Conservation (phyloP, 2,797 vertebrate species). For the Pseudomugil gertrudae region DNA sequence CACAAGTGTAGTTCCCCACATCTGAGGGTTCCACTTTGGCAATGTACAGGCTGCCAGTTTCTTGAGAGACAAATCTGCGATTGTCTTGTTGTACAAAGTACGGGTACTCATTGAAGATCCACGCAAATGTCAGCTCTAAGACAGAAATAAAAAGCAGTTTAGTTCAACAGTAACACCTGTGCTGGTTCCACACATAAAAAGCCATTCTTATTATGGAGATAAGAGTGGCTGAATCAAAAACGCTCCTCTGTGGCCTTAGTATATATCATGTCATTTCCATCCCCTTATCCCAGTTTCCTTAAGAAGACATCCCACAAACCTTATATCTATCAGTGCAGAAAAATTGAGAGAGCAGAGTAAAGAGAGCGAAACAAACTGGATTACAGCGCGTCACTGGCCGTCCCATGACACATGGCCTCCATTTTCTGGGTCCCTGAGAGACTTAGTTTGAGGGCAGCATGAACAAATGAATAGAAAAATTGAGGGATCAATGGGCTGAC, state of each 20-base stretch:
- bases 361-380: slow-evolving; percentile 81
- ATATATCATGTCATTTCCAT: slow-evolving; percentile 27
- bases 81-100: slow-evolving; percentile 92
- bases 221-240: slow-evolving; percentile 12
- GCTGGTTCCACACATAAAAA: slow-evolving; percentile 17
- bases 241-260: slow-evolving; percentile 23
- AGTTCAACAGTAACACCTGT: background rate
- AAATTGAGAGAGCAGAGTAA: slow-evolving; percentile 64
- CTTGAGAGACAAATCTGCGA: slow-evolving; percentile 92
- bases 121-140: slow-evolving; percentile 88
- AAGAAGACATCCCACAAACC: slow-evolving; percentile 45
- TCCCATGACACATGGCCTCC: slow-evolving; percentile 74
- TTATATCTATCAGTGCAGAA: slow-evolving; percentile 59
- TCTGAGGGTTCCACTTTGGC: slow-evolving; percentile 93
- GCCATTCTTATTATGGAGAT: background rate
- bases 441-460: slow-evolving; percentile 43
- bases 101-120: slow-evolving; percentile 96
- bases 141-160: slow-evolving; percentile 20
- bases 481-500: slow-evolving; percentile 34
- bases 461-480: slow-evolving; percentile 17
- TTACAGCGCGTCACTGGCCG: slow-evolving; percentile 72
- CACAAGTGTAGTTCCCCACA: slow-evolving; percentile 94
- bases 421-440: slow-evolving; percentile 51
- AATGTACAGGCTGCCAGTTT: slow-evolving; percentile 94
- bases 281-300: slow-evolving; percentile 44